Evolutionary conservation across 2,113 vertebrate genomes (phyloP).

Genomic region (Sorex araneus): DNA sequence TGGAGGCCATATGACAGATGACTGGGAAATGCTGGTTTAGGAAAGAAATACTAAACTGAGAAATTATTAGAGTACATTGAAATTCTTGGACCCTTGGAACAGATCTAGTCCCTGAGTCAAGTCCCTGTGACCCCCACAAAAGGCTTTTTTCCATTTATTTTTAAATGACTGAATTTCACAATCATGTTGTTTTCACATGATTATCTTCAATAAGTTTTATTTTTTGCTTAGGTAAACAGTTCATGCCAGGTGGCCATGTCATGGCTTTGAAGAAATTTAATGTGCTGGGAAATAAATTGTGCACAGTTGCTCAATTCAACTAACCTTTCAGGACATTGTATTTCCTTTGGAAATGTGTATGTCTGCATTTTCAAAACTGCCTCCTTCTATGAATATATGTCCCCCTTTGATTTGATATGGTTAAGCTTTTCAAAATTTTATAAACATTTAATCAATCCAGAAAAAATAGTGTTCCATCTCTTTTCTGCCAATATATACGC

Average conservation of each 20-base stretch:
- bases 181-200: conserved; percentile 5
- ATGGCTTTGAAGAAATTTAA: conserved; percentile 62
- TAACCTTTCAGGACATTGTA: conserved; percentile 56
- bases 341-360: conserved; percentile 66
- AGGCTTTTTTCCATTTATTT: conserved; percentile 1
- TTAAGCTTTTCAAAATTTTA: conserved; percentile 80
- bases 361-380: conserved; percentile 66
- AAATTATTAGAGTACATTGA: background rate
- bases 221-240: conserved; percentile 41
- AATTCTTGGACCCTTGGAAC: background rate
- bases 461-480: conserved; percentile 71
- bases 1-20: no score
- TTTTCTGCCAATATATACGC: conserved; percentile 75
- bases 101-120: background rate
- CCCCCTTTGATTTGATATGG: conserved; percentile 34
- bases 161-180: conserved; percentile 34
- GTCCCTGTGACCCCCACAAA: background rate
- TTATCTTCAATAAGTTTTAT: background rate
- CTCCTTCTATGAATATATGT: conserved; percentile 64
- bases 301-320: conserved; percentile 16
- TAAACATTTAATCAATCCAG: conserved; percentile 80
- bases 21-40: background rate
- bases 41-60: background rate
- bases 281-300: conserved; percentile 57
- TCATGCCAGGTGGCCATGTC: conserved; percentile 15